Conservation (phyloP, 2,113 vertebrate genomes). For the Stegastes partitus region DNA sequence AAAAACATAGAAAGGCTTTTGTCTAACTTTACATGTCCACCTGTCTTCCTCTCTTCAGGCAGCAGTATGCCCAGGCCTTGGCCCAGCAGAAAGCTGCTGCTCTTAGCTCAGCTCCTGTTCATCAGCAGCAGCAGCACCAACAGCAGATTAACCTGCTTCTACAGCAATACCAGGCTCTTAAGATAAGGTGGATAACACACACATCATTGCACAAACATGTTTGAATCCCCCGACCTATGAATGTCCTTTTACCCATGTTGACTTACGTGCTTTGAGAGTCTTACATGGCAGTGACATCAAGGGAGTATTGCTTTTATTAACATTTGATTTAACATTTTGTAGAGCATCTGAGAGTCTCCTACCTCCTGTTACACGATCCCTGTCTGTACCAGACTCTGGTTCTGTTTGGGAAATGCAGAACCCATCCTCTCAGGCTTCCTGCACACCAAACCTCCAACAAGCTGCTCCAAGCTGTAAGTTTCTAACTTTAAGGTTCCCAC, state of each 20-base stretch:
- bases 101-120: conserved; percentile 87
- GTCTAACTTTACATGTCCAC: background rate
- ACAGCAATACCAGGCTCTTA: conserved; percentile 95
- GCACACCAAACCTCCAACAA: conserved; percentile 83
- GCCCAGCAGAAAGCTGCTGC: conserved; percentile 95
- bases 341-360: conserved; percentile 94
- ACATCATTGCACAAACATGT: background rate
- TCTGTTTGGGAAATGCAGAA: conserved; percentile 98
- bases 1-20: too few relatives aligned
- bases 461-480: conserved; percentile 78
- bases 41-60: conserved; percentile 78
- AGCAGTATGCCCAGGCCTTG: conserved; percentile 95
- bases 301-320: background rate
- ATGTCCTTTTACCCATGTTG: background rate
- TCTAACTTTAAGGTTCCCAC: background rate
- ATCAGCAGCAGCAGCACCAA: conserved; percentile 96
- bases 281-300: background rate
- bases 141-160: conserved; percentile 94
- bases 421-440: conserved; percentile 89
- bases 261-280: background rate
- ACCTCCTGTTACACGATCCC: conserved; percentile 92
- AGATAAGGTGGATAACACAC: conserved; percentile 88
- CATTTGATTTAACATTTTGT: conserved; percentile 33
- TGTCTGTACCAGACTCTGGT: conserved; percentile 93
- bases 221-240: background rate